Evolutionary conservation across 2,113 vertebrate species (phyloP), one percentile per base, ranked within the genome.

Genomic region (Megaceryle torquata): DNA sequence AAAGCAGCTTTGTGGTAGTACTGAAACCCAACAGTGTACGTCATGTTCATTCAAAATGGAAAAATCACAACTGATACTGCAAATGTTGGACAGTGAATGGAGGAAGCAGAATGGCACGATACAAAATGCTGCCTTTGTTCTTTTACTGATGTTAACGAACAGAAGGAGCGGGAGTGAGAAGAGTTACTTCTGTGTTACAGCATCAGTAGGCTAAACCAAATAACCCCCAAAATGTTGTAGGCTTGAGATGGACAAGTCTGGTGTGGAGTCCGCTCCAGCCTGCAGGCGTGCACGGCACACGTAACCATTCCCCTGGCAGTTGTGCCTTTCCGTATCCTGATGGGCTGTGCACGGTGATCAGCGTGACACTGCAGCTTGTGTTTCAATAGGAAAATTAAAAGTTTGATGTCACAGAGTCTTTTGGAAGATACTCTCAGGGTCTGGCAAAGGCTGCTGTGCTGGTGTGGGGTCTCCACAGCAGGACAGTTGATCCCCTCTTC

Each of bases 301-400:
- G 0, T 56, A 54, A 61, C 17, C 18, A 3, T 37, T 57, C 9
- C 54, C 9, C 54, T n/a, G 59, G 63, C n/a, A 53, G 7, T 20
- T 83, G 65, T 21, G 15, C 26, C 17, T 87, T 51, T 22, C 51
- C 87, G 0, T 33, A 13, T 28, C 33, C 44, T 77, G 37, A 11
- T 2, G 0, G 57, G 53, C 56, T 19, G 51, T 56, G 22, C 39
- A 3, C 15, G 28, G 21, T 48, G 46, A 39, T 75, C 41, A n/a
- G n/a, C 1, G 0, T 87, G 60, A 43, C 16, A 7, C n/a, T 75
- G 3, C 17, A 60, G 53, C 56, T 85, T 2, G 0, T 43, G 15
- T 85, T 87, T 71, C 74, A 60, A 1, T 43, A n/a, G 35, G 6
- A 72, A 10, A 72, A 48, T 53, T 15, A 48, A 48, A 86, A 21